Evolutionary conservation across 2,888 invertebrate species (phyloP), one percentile per base, ranked within the genome.

Genomic region (Ommatoiulus sabulosus): DNA sequence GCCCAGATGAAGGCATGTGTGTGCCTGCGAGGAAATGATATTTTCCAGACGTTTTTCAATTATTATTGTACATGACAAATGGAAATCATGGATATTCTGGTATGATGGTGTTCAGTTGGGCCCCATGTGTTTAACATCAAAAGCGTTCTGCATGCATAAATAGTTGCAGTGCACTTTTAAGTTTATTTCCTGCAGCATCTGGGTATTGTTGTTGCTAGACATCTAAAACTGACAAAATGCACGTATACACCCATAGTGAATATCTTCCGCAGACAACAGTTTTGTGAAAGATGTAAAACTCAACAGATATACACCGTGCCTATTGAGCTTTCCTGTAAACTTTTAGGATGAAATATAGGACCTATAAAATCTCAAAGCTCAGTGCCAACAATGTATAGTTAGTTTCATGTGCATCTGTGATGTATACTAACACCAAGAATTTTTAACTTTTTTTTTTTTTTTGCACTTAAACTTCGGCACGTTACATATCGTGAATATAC

Each of bases 41-140:
- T 84, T 35, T 84, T 35, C 84, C 84, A 84, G 84, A 84, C 84
- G 63, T 84, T 24, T 84, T 44, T 35, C 84, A 84, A 63, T 84
- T 44, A 84, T 84, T 84, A 44, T 84, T 84, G 17, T 84, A 84
- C 44, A 44, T 84, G 84, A 44, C 43, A 84, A 44, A 84, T 84
- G 43, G 84, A 84, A 84, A 84, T 63, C 63, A 63, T 63, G 63
- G 63, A 63, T 63, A 63, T 63, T 63, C 63, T 63, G 63, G 63
- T 63, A 17, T 63, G 63, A 84, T 84, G 84, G 84, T 84, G 44
- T 44, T 43, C 84, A 84, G 44, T 43, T 35, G 43, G 44, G 24
- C 84, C 84, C 6, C 84, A 84, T 84, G n/a, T 84, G 84, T 84
- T 84, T 35, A 84, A 44, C 84, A 84, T 84, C 84, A 84, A 84